Base-by-base conservation (phyloP, 2,797 vertebrate genomes). In the Galagoides demidoff region DNA sequence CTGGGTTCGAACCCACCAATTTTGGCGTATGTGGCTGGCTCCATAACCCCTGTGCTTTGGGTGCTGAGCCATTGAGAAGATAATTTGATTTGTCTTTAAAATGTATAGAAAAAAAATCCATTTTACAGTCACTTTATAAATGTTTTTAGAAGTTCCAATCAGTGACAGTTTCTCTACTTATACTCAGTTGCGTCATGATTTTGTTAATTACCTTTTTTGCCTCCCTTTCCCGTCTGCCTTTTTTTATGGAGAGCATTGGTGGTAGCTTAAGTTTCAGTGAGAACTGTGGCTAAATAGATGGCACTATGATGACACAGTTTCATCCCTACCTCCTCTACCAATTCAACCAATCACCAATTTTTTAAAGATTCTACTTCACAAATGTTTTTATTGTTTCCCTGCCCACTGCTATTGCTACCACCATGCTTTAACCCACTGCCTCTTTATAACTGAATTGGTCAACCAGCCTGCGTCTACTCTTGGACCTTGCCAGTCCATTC, bases 51-150 rank as follows among this genome's bases (percentile, higher is more conserved):
- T 52, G 13, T 52, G 49, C 49, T 52, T 52, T 4, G 14, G 49
- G 49, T 13, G 12, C 49, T 16, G 49, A 52, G 49, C 49, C 49
- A 16, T 96, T 85, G 73, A 89, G 84, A 76, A 92, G 85, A 81
- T 70, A 82, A 78, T 89, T 93, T 86, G 10, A 59, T 76, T 93
- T 90, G 17, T 74, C 81, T 87, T 92, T 95, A 71, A 92, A 89
- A 81, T 61, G 0, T 39, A 14, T 27, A 27, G 57, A 91, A 61
- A 66, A 7, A 39, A 68, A 70, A 59, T 89, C 27, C 37, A 45
- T 81, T 84, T 20, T 70, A 52, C 17, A 77, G 43, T 39, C 52
- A 49, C 84, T 91, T 93, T 66, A 49, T 81, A 68, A 84, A 64
- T 13, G 20, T 52, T 90, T 81, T 77, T 61, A 87, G n/a, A 92